Evolutionary conservation across 2,888 invertebrate genomes (phyloP), one percentile per base, ranked within the genome.

Genomic region (Odontomyia ornata): DNA sequence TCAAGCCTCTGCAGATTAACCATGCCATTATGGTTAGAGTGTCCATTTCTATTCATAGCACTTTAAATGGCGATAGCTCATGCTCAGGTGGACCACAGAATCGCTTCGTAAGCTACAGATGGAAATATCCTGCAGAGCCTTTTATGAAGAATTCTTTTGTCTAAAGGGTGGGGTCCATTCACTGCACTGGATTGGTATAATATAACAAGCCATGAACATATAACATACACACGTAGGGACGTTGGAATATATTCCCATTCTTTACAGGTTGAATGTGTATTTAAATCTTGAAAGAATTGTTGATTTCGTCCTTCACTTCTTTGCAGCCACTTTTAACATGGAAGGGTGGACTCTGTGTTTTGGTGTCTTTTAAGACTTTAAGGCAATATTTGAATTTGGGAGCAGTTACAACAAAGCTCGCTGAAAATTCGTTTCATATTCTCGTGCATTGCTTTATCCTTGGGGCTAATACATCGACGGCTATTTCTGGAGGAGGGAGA

Each of bases 41-140:
- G 64, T n/a, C 27, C 64, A 64, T 65, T 65, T 65, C 36, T 21
- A 65, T 65, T 65, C 65, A 65, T 65, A 9, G 65, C 65, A 65
- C 28, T 65, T 36, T 65, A 65, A 65, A 65, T 65, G 30, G 65
- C 36, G 36, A 30, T 65, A 36, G 30, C 65, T 30, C 36, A 30
- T 18, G 36, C 36, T 65, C 65, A 65, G 36, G 65, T 65, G 65
- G 65, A 65, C 65, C 18, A n/a, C 65, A 30, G 65, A n/a, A n/a
- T 36, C 18, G 36, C 65, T 36, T 36, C 30, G 65, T 65, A 28
- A 18, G n/a, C 11, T 11, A 2, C 30, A 65, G 11, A 65, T 65
- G 25, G 36, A 27, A 62, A 27, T 27, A 62, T 62, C 25, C 62
- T 27, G 62, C 27, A 27, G 62, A 62, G 28, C 23, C 9, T 9